These are phyloP conservation scores for Leptinotarsa undecemlineata DNA, from an alignment of 1,140 invertebrate species.

Conservation along the genomic window DNA sequence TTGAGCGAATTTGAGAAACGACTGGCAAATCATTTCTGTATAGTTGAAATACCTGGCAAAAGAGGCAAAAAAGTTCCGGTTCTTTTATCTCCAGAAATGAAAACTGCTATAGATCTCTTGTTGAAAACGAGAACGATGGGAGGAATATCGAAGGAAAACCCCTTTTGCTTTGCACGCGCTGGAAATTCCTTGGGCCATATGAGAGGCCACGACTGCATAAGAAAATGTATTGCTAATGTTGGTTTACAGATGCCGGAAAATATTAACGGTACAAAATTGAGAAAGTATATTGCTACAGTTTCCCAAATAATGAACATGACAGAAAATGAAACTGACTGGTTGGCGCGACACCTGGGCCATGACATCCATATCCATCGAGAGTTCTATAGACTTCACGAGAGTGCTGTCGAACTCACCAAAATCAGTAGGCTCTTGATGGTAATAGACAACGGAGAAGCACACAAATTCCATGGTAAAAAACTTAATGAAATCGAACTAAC, in stretches of 20 bases:
- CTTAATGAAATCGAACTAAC: neutral
- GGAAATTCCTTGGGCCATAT: neutral
- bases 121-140: conserved; percentile 3
- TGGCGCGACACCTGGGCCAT: conserved; percentile 21
- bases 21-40: neutral
- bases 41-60: conserved; percentile 21
- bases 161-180: neutral
- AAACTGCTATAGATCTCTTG: conserved; percentile 14
- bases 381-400: conserved; percentile 28
- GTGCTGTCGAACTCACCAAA: conserved; percentile 23
- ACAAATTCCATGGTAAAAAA: neutral
- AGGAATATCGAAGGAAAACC: conserved; percentile 8
- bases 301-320: conserved; percentile 23
- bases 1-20: conserved; percentile 7
- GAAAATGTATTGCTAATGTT: conserved; percentile 4
- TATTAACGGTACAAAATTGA: conserved; percentile 19
- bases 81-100: conserved; percentile 16
- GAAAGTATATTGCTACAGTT: conserved; percentile 27
- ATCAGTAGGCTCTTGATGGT: conserved; percentile 18
- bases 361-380: conserved; percentile 17
- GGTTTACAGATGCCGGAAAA: neutral
- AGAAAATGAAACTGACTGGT: conserved; percentile 21
- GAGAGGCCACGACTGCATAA: conserved; percentile 18
- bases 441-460: conserved; percentile 14
- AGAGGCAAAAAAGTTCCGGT: conserved; percentile 13